Evolutionary conservation across 2,888 invertebrate genomes (phyloP), one percentile per base, ranked within the genome.

Genomic region (Parascotia fuliginaria): DNA sequence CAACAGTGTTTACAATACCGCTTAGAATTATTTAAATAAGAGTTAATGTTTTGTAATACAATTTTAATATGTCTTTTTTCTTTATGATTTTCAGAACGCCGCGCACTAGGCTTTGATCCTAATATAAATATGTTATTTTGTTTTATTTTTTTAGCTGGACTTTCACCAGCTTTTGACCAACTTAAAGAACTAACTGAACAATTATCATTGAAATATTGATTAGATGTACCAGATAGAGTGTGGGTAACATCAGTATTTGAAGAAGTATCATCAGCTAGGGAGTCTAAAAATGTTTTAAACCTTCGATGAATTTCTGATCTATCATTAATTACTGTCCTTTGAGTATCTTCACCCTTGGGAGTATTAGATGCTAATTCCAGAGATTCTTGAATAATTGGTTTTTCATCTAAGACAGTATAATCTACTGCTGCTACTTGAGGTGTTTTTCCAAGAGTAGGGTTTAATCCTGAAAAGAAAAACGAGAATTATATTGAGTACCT

Each of bases 1-100:
- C 54, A 55, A 65, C 89, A 89, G 15, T 53, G 34, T 46, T 66
- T 59, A 65, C 89, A 89, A 65, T 76, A 89, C 50, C 73, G 73
- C n/a, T 60, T 66, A 62, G 79, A 79, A 24, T 45, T 70, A 31
- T 67, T 57, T 49, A 89, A 73, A 56, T 75, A 79, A 9, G 55
- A 42, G 16, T 63, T 65, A 32, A 85, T 48, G 61, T 86, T 76
- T 54, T 74, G 59, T 36, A 89, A 50, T 13, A 49, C 27, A 36
- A 86, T 53, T 49, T 65, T 78, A 9, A 74, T 61, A 24, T 65
- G 51, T 53, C 33, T 53, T 31, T 42, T 64, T 34, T 19, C 19
- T 24, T n/a, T 33, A 22, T 3, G 4, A 16, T 14, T 28, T 4
- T 61, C 58, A 42, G 47, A n/a, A 11, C 27, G 33, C 11, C 43